Conservation (phyloP, 1,140 invertebrate species). For the Ylistrum balloti region DNA sequence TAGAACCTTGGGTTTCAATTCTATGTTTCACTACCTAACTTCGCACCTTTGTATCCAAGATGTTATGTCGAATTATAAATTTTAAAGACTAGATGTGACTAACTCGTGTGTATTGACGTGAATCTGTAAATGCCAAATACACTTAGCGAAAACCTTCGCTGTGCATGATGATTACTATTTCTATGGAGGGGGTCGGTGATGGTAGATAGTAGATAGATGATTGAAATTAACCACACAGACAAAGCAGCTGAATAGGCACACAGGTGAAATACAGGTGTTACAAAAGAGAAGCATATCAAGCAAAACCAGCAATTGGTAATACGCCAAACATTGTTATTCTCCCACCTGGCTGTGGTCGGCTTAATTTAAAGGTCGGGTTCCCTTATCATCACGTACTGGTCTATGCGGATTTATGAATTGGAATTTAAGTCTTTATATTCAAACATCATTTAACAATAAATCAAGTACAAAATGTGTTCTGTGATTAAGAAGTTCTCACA, state of each 20-base stretch:
- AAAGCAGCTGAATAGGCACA: slow-evolving; percentile 4
- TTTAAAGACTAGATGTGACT: no score
- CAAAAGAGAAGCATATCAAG: not conserved
- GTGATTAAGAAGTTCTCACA: not conserved
- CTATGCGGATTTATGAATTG: not conserved
- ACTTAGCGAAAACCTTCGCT: not conserved
- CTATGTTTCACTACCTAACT: not conserved
- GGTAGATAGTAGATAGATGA: not conserved
- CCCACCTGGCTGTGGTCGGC: not conserved
- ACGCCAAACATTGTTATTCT: not conserved
- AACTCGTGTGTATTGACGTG: not conserved
- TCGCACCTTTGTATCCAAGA: not conserved
- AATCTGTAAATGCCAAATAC: not conserved
- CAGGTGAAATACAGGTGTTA: slow-evolving; percentile 14
- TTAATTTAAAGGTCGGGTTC: not conserved
- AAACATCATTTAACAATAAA: not conserved
- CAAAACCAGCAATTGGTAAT: no score
- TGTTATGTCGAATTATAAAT: no score
- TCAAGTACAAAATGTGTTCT: not conserved
- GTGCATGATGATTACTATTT: not conserved
- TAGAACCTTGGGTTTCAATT: not conserved
- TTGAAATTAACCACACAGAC: not conserved
- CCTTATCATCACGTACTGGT: not conserved
- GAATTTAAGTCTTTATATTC: not conserved
- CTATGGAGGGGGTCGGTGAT: not conserved